Percentiles rank a stretch among this genome's conserved stretches.
Evolutionary conservation across 1,140 invertebrate species (phyloP).

Genomic region (Hylaeus volcanicus): DNA sequence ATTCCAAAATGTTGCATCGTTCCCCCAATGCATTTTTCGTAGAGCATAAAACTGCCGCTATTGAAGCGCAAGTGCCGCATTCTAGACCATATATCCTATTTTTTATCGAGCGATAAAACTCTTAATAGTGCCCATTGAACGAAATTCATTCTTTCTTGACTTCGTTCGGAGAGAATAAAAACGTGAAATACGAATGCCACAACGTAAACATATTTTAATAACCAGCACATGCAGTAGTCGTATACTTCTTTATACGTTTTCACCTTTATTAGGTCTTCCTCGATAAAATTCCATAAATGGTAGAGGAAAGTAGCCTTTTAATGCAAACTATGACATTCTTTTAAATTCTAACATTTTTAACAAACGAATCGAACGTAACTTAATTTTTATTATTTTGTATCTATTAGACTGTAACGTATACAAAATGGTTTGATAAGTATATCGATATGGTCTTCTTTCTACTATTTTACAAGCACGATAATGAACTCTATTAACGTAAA

Average conservation of each 20-base stretch:
- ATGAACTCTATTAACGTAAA: too few species aligned
- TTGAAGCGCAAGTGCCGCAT: neutral
- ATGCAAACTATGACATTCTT: too few species aligned
- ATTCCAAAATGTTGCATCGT: neutral
- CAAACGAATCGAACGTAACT: too few species aligned
- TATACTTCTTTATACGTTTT: neutral
- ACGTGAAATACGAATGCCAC: neutral
- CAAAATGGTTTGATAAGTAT: too few species aligned
- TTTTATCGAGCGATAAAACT: slow-evolving; percentile 22
- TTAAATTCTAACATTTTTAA: too few species aligned
- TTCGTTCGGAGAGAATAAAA: neutral
- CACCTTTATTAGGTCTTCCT: too few species aligned
- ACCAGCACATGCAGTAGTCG: neutral
- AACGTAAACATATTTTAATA: slow-evolving; percentile 2
- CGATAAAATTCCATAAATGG: too few species aligned
- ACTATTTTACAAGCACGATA: too few species aligned
- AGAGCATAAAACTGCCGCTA: neutral
- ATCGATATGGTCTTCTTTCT: too few species aligned
- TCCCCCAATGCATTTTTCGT: neutral
- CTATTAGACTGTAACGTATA: too few species aligned
- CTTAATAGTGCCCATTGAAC: neutral
- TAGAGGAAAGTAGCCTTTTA: too few species aligned
- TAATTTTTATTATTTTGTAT: too few species aligned
- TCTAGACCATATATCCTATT: neutral
- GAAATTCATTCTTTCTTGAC: slow-evolving; percentile 1